phyloP scores from a whole-genome alignment of 2,888 invertebrate species.

The Parnassius smintheus region DNA sequence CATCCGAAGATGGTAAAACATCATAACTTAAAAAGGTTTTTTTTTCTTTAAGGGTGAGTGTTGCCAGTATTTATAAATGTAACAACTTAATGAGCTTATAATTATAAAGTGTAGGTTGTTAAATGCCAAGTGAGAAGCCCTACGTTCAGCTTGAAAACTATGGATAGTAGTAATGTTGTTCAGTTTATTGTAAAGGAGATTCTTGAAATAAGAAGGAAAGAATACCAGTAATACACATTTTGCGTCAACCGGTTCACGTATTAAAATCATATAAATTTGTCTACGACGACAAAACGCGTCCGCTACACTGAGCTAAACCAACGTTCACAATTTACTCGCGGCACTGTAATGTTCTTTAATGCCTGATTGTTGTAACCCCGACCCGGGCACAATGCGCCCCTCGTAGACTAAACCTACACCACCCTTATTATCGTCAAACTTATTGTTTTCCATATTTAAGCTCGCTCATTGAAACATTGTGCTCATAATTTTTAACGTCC shows the following conservation, averaged over 20 bases:
- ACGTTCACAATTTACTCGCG: constrained; percentile 52
- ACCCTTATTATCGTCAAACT: constrained; percentile 70
- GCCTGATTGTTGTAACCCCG: constrained; percentile 58
- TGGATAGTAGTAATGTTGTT: neutral
- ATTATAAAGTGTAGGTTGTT: constrained; percentile 22
- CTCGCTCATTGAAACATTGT: constrained; percentile 36
- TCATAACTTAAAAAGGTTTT: too few relatives aligned
- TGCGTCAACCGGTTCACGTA: constrained; percentile 49
- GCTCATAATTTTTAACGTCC: constrained; percentile 25
- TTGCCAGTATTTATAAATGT: constrained; percentile 17
- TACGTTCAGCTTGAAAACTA: neutral
- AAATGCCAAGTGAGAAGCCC: constrained; percentile 21
- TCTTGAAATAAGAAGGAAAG: neutral
- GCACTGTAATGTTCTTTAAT: constrained; percentile 57
- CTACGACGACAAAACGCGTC: constrained; percentile 57
- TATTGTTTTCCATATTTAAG: constrained; percentile 77
- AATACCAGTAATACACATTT: constrained; percentile 55
- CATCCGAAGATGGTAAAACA: too few relatives aligned
- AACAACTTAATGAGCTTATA: constrained; percentile 23
- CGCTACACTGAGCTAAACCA: constrained; percentile 68
- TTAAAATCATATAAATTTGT: constrained; percentile 60
- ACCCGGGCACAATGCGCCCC: constrained; percentile 47
- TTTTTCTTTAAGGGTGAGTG: constrained; percentile 12
- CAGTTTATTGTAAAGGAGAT: neutral
- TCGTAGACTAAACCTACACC: constrained; percentile 53